Evolutionary conservation across 2,113 vertebrate species (phyloP).

Genomic region (Melanostigma gelatinosum): DNA sequence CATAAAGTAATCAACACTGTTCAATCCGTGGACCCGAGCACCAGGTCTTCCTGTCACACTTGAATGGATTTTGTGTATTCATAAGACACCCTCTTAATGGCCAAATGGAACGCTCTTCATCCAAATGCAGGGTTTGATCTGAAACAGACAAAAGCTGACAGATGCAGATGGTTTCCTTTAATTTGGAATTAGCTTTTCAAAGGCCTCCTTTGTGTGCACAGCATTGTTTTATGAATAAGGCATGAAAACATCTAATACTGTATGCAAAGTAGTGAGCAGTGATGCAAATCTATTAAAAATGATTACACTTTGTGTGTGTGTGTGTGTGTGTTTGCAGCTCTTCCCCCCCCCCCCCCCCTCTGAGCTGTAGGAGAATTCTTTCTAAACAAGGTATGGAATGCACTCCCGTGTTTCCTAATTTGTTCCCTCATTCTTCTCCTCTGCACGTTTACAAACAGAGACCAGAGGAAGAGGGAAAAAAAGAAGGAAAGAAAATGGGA

Average conservation of each 20-base stretch:
- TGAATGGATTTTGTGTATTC: slow-evolving; percentile 38
- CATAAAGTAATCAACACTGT: neutral
- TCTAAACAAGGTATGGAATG: slow-evolving; percentile 88
- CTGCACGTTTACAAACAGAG: slow-evolving; percentile 77
- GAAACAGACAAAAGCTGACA: slow-evolving; percentile 59
- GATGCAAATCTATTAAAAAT: slow-evolving; percentile 31
- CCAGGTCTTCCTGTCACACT: slow-evolving; percentile 8
- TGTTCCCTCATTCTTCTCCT: slow-evolving; percentile 80
- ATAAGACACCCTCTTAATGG: slow-evolving; percentile 33
- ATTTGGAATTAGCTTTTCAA: slow-evolving; percentile 55
- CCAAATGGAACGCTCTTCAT: slow-evolving; percentile 39
- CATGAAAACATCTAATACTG: slow-evolving; percentile 17
- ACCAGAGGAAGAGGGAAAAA: slow-evolving; percentile 43
- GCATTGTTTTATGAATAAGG: slow-evolving; percentile 60
- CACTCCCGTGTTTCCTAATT: slow-evolving; percentile 82
- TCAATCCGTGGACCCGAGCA: neutral
- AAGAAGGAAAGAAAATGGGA: slow-evolving; percentile 29
- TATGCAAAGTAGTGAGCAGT: slow-evolving; percentile 7
- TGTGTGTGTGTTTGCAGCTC: slow-evolving; percentile 27
- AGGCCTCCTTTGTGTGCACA: slow-evolving; percentile 39
- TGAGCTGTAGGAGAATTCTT: slow-evolving; percentile 75
- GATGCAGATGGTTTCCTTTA: slow-evolving; percentile 63
- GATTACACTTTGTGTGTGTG: neutral
- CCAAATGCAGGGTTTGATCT: slow-evolving; percentile 34
- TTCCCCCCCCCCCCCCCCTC: slow-evolving; percentile 58